These are phyloP conservation scores for Aphaenogaster ashmeadi DNA, from an alignment of 1,140 invertebrate genomes.

Conservation along the genomic window DNA sequence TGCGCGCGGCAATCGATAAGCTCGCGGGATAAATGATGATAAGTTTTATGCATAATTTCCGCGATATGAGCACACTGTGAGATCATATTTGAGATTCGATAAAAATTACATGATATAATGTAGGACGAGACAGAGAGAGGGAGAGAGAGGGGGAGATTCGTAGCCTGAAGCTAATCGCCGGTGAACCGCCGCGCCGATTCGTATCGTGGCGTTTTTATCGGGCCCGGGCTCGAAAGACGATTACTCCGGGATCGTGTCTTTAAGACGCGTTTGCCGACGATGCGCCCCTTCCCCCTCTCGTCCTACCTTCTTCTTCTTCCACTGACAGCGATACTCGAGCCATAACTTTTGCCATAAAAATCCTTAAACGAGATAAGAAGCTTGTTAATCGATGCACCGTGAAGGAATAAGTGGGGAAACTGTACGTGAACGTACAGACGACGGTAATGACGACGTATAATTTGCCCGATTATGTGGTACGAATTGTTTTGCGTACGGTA, in stretches of 20 bases:
- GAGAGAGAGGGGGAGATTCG: conserved; percentile 56
- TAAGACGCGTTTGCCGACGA: conserved; percentile 74
- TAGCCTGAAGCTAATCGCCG: conserved; percentile 82
- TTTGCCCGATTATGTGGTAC: conserved; percentile 47
- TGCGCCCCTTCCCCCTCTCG: conserved; percentile 57
- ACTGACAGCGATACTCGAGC: conserved; percentile 68
- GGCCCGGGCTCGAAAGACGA: conserved; percentile 70
- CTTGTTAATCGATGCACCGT: conserved; percentile 78
- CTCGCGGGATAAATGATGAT: conserved; percentile 71
- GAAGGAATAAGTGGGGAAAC: conserved; percentile 63
- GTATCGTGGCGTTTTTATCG: conserved; percentile 82
- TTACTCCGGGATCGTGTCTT: conserved; percentile 76
- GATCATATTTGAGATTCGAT: conserved; percentile 82
- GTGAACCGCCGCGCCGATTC: conserved; percentile 80
- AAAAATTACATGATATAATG: conserved; percentile 80
- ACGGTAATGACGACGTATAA: conserved; percentile 45
- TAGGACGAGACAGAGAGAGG: conserved; percentile 54
- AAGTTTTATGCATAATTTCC: conserved; percentile 79
- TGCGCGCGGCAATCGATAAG: conserved; percentile 51
- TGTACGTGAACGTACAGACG: conserved; percentile 47
- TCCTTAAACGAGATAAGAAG: conserved; percentile 78
- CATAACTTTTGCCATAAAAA: conserved; percentile 78
- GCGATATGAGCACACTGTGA: conserved; percentile 71
- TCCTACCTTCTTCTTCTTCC: conserved; percentile 61
- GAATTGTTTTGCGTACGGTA: conserved; percentile 38